Base-by-base conservation (phyloP, 2,888 invertebrate genomes). In the Drosophila pullipes region DNA sequence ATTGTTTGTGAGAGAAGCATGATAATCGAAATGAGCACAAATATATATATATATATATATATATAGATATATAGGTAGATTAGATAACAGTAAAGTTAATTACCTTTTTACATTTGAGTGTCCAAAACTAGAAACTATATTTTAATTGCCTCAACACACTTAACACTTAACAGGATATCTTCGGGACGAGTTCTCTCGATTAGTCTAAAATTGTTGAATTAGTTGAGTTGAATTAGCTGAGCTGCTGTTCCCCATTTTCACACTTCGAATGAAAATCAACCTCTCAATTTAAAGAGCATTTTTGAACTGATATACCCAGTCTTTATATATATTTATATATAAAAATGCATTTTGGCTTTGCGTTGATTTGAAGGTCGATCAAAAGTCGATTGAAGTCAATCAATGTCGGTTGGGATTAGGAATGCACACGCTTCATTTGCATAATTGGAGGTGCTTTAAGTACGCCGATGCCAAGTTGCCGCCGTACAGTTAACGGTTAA, bases 371-470 rank as follows among this genome's bases (percentile, higher is more conserved):
- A 47, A 47, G 47, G 55, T 1, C 39, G 28, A 57, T 57, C 13
- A 16, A 54, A 31, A 13, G n/a, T 9, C 37, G 31, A 52, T 25
- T 54, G 53, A 50, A 55, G 59, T 65, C 74, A 62, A 64, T 74
- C 82, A 83, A 53, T 74, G 74, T 77, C 81, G 72, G 63, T 72
- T 78, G 49, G 37, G 54, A 71, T 67, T 76, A 70, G 37, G 33
- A 60, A 49, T 47, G 7, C 57, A 13, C 30, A 10, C 39, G 13
- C 67, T 63, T 61, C 44, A 74, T 73, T 85, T 71, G 65, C 84
- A 82, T 83, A 84, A 83, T 84, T 81, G 82, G 37, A 33, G 25
- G 0, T 13, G 62, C 60, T 61, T 67, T 74, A 82, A 74, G 64
- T 69, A 31, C 52, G 16, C 22, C 50, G 47, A 3, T 30, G 35